These are phyloP conservation scores for Hypothenemus hampei DNA, from an alignment of 1,140 invertebrate genomes.

Conservation along the genomic window DNA sequence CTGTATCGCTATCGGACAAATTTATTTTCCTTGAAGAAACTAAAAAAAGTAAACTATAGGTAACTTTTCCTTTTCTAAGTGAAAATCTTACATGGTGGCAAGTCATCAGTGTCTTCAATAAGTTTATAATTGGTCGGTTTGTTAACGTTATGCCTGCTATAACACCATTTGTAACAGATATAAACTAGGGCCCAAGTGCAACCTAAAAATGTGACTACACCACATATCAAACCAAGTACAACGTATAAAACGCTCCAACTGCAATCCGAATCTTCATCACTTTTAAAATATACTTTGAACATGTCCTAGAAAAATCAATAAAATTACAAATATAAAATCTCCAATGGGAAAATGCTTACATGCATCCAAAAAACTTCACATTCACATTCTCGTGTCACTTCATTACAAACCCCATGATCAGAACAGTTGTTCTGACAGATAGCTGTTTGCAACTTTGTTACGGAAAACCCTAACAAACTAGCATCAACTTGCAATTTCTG, in stretches of 20 bases:
- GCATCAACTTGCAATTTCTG: slow-evolving; percentile 65
- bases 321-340: neutral
- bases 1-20: slow-evolving; percentile 68
- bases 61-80: slow-evolving; percentile 3
- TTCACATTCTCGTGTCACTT: slow-evolving; percentile 73
- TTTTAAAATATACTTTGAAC: slow-evolving; percentile 56
- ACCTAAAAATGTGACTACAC: slow-evolving; percentile 59
- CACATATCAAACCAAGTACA: slow-evolving; percentile 64
- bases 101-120: slow-evolving; percentile 56
- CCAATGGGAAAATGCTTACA: slow-evolving; percentile 39
- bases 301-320: slow-evolving; percentile 30
- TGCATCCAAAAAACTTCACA: slow-evolving; percentile 98
- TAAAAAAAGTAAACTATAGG: slow-evolving; percentile 36
- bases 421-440: slow-evolving; percentile 93
- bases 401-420: slow-evolving; percentile 84
- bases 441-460: slow-evolving; percentile 71
- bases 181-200: slow-evolving; percentile 67
- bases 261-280: slow-evolving; percentile 66
- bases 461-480: slow-evolving; percentile 65
- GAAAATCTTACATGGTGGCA: slow-evolving; percentile 48
- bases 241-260: slow-evolving; percentile 90
- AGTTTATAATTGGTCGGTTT: slow-evolving; percentile 57
- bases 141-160: slow-evolving; percentile 45
- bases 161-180: slow-evolving; percentile 57
- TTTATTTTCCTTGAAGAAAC: slow-evolving; percentile 55